Conservation (phyloP, 2,888 invertebrate genomes). For the Podabrus alpinus region DNA sequence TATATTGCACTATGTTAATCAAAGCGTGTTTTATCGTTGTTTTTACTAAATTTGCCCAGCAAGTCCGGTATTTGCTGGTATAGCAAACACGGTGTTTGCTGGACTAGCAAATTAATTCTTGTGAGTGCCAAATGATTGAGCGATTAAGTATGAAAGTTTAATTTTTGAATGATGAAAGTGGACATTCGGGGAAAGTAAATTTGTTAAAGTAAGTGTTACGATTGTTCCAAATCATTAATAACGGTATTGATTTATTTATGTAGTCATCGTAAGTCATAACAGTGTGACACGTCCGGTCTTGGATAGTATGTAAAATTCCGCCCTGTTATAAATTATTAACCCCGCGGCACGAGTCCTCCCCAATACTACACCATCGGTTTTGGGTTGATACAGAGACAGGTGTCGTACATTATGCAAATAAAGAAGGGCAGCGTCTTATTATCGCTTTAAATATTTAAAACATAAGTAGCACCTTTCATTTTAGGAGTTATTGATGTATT, state of each 20-base stretch:
- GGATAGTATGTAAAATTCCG: slow-evolving; percentile 14
- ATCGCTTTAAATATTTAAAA: slow-evolving; percentile 56
- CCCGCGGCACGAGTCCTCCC: slow-evolving; percentile 16
- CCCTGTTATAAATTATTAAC: slow-evolving; percentile 26
- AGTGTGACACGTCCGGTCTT: slow-evolving; percentile 24
- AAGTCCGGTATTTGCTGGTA: neutral
- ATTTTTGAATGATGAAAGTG: neutral
- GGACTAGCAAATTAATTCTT: neutral
- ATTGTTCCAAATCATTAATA: neutral
- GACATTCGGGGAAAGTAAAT: neutral
- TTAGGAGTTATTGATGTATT: slow-evolving; percentile 35
- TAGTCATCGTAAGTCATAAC: slow-evolving; percentile 17
- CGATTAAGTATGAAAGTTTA: neutral
- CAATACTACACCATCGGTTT: slow-evolving; percentile 6
- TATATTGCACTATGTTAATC: too few relatives aligned
- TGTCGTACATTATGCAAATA: slow-evolving; percentile 54
- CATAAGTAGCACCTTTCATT: slow-evolving; percentile 56
- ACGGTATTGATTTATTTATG: slow-evolving; percentile 8
- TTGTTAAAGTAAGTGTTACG: neutral
- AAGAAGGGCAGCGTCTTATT: slow-evolving; percentile 49
- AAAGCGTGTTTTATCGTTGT: too few relatives aligned
- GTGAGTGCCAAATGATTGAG: neutral
- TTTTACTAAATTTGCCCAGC: too few relatives aligned
- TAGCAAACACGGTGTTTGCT: neutral
- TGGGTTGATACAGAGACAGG: slow-evolving; percentile 42